Evolutionary conservation across 2,888 invertebrate species (phyloP).

Genomic region (Liopterus haemorrhoidalis): DNA sequence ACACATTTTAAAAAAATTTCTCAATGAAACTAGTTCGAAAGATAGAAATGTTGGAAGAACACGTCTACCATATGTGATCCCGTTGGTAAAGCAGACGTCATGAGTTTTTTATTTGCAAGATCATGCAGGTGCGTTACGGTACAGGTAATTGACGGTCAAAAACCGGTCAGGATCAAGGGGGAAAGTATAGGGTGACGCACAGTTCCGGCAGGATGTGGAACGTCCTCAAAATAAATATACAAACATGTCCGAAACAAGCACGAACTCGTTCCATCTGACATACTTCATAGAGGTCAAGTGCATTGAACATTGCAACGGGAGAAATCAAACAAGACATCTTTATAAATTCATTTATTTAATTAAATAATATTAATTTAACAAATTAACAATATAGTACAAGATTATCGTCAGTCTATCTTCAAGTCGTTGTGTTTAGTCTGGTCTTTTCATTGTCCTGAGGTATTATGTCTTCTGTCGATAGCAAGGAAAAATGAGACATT

Average conservation of each 20-base stretch:
- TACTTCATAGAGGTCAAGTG: slow-evolving; percentile 6
- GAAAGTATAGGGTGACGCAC: slow-evolving; percentile 14
- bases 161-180: not conserved
- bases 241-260: slow-evolving; percentile 8
- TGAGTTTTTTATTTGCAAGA: too few species aligned
- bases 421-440: slow-evolving; percentile 7
- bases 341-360: slow-evolving; percentile 21
- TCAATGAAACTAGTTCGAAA: too few species aligned
- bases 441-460: slow-evolving; percentile 5
- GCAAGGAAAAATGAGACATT: slow-evolving; percentile 20
- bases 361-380: slow-evolving; percentile 20
- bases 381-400: slow-evolving; percentile 25
- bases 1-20: too few species aligned
- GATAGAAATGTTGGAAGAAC: too few species aligned
- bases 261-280: slow-evolving; percentile 12
- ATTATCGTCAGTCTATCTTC: slow-evolving; percentile 17
- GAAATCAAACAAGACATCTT: slow-evolving; percentile 7
- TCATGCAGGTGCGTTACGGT: too few species aligned
- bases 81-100: too few species aligned
- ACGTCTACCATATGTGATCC: too few species aligned
- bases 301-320: slow-evolving; percentile 1
- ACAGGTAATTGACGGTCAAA: too few species aligned
- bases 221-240: slow-evolving; percentile 22
- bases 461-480: slow-evolving; percentile 17
- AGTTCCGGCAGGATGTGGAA: slow-evolving; percentile 21